These are phyloP conservation scores for Urosaurus nigricauda DNA, from an alignment of 2,797 vertebrate genomes.

Conservation along the genomic window DNA sequence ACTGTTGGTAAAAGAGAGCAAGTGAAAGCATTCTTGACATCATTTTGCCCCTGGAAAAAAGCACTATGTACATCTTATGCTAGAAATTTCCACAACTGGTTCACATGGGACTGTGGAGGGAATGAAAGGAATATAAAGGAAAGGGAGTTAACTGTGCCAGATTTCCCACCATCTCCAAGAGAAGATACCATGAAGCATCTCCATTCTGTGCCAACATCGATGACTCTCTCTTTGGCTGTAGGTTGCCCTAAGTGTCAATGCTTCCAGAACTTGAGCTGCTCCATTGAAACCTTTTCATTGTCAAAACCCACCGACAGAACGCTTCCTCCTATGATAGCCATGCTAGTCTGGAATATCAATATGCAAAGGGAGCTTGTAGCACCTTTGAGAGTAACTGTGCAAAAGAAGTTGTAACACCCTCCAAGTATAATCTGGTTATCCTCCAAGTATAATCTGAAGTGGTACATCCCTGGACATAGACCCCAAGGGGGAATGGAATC, in stretches of 20 bases:
- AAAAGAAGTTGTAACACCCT: no score
- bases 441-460: no score
- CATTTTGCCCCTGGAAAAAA: background rate
- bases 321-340: slow-evolving; percentile 62
- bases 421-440: no score
- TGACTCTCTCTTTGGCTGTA: slow-evolving; percentile 96
- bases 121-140: background rate
- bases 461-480: no score
- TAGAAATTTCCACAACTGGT: background rate
- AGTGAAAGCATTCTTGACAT: background rate
- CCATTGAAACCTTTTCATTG: slow-evolving; percentile 93
- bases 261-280: slow-evolving; percentile 97
- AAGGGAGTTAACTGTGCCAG: no score
- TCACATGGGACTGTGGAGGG: background rate
- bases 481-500: no score
- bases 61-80: background rate
- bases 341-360: no score
- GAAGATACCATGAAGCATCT: background rate
- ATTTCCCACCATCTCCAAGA: background rate
- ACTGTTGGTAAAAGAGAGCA: background rate
- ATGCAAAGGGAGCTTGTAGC: no score
- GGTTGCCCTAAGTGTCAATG: slow-evolving; percentile 98
- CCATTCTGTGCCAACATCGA: slow-evolving; percentile 90
- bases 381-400: no score
- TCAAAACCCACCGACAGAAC: slow-evolving; percentile 97